A percentile compares a stretch with the other conserved stretches of the same genome.
These are phyloP conservation scores for Naja naja DNA, from an alignment of 2,113 vertebrate species.

Conservation along the genomic window DNA sequence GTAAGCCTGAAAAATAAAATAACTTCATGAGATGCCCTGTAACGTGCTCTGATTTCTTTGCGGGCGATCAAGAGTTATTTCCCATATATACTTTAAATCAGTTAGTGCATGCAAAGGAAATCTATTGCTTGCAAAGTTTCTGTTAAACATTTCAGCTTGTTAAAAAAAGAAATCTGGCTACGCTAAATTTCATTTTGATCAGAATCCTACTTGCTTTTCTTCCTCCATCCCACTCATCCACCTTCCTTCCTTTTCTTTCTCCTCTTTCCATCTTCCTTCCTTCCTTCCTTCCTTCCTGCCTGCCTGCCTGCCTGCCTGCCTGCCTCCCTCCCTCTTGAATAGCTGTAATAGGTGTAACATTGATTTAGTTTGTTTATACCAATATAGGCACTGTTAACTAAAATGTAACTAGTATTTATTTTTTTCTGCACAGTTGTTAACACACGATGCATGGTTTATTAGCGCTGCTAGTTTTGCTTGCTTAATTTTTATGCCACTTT, in stretches of 20 bases:
- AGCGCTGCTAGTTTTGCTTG: not conserved
- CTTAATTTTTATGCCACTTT: not conserved
- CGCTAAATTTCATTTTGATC: not conserved
- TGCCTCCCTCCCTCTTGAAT: not conserved
- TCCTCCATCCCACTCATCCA: not conserved
- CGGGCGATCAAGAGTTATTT: not conserved
- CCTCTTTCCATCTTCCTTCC: rapidly evolving
- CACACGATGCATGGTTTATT: not conserved
- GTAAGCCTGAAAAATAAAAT: conserved; percentile 69
- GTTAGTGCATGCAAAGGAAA: not conserved
- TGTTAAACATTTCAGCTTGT: not conserved
- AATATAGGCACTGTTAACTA: not conserved
- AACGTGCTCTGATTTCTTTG: not conserved
- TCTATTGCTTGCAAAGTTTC: not conserved
- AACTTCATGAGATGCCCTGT: not conserved
- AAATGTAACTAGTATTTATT: not conserved
- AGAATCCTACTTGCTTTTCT: not conserved
- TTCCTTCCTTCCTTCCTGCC: not conserved
- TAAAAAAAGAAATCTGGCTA: not conserved
- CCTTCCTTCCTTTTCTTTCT: not conserved
- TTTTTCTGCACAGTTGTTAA: not conserved
- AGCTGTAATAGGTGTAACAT: not conserved
- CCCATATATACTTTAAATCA: not conserved
- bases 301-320: not conserved
- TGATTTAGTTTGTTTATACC: not conserved